Conservation (phyloP, 2,797 vertebrate genomes). For the Mus minutoides region DNA sequence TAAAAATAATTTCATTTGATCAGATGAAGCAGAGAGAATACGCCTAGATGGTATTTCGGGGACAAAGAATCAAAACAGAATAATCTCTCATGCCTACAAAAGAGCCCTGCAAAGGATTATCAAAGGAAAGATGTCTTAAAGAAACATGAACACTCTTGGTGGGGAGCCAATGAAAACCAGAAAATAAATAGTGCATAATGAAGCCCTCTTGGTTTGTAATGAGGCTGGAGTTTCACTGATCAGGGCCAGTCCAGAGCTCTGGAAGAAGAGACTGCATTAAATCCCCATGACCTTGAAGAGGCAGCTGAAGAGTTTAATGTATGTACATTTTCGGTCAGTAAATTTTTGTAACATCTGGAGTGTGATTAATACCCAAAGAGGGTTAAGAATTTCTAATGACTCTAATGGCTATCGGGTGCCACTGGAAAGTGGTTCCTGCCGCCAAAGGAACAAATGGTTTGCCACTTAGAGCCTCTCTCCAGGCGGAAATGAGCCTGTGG, state of each 20-base stretch:
- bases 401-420: conserved; percentile 26
- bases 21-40: conserved; percentile 60
- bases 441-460: conserved; percentile 21
- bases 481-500: conserved; percentile 25
- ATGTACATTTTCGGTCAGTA: conserved; percentile 16
- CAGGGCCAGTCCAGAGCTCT: not conserved
- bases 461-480: not conserved
- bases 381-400: conserved; percentile 39
- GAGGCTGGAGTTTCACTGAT: not conserved
- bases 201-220: not conserved
- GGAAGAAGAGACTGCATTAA: conserved; percentile 11
- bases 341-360: conserved; percentile 54
- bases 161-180: not conserved
- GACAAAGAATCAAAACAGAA: conserved; percentile 58
- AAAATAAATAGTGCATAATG: not conserved
- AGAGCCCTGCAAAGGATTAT: not conserved
- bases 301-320: conserved; percentile 50
- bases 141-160: not conserved
- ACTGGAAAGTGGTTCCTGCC: not conserved
- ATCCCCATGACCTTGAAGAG: conserved; percentile 4
- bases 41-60: not conserved
- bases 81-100: conserved; percentile 22
- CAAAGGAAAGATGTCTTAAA: conserved; percentile 38
- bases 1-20: conserved; percentile 83
- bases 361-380: conserved; percentile 44